Evolutionary conservation across 2,113 vertebrate species (phyloP).

Genomic region (Oplegnathus fasciatus): DNA sequence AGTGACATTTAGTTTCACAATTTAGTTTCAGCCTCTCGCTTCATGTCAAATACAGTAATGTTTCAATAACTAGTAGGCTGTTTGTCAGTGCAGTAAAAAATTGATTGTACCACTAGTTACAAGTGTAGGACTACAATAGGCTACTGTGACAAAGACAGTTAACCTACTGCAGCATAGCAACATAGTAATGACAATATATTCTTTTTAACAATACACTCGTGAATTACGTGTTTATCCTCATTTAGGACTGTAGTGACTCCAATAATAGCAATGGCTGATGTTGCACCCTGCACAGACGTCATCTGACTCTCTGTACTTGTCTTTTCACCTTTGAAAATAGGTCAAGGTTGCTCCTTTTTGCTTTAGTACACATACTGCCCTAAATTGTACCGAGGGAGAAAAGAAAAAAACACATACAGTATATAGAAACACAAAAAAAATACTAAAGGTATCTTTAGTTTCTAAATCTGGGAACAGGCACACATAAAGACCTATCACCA

Average conservation of each 20-base stretch:
- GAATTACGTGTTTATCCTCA: slow-evolving; percentile 6
- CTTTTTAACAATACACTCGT: not conserved
- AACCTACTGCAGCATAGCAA: not conserved
- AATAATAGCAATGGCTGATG: slow-evolving; percentile 15
- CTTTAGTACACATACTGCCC: slow-evolving; percentile 9
- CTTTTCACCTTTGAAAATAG: slow-evolving; percentile 34
- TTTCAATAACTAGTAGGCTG: too few species aligned
- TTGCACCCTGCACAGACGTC: slow-evolving; percentile 36
- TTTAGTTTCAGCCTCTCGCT: too few species aligned
- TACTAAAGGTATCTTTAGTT: not conserved
- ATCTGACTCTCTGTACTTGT: slow-evolving; percentile 9
- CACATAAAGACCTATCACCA: not conserved
- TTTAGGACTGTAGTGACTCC: not conserved
- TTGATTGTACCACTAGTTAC: not conserved
- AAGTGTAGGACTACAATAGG: not conserved
- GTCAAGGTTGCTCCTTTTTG: slow-evolving; percentile 8
- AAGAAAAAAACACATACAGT: not conserved
- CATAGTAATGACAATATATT: not conserved
- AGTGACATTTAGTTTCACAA: too few species aligned
- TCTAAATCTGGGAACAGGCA: not conserved
- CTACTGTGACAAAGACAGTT: not conserved
- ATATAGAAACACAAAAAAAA: not conserved
- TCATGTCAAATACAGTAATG: too few species aligned
- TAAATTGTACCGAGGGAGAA: not conserved
- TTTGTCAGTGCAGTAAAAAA: too few species aligned